Percentiles rank a stretch among this genome's conserved stretches.
These are phyloP conservation scores for Calephelis virginiensis DNA, from an alignment of 1,140 invertebrate species.

Conservation along the genomic window DNA sequence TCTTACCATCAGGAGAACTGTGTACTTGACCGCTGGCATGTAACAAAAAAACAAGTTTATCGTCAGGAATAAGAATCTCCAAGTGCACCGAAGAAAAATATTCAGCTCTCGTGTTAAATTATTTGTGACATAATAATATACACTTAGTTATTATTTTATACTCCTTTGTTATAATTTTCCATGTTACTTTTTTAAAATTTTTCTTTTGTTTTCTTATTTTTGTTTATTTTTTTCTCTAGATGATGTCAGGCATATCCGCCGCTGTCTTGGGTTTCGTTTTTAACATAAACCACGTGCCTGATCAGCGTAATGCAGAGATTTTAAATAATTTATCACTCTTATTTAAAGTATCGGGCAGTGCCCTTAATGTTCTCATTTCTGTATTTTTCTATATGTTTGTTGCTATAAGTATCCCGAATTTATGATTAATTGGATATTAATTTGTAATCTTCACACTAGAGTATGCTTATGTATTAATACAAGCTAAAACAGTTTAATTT, in stretches of 20 bases:
- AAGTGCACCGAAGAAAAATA: too few species aligned
- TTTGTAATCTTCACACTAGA: too few species aligned
- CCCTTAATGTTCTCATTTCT: slow-evolving; percentile 80
- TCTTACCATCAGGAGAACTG: too few species aligned
- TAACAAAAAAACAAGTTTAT: too few species aligned
- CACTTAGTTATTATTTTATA: slow-evolving; percentile 34
- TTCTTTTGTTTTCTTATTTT: slow-evolving; percentile 50
- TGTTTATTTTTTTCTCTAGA: slow-evolving; percentile 73
- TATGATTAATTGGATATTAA: too few species aligned
- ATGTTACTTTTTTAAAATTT: slow-evolving; percentile 29
- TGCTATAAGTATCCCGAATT: slow-evolving; percentile 21
- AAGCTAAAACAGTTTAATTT: too few species aligned
- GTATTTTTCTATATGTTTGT: slow-evolving; percentile 71
- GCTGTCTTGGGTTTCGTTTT: slow-evolving; percentile 80
- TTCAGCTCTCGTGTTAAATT: too few species aligned
- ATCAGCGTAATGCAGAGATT: slow-evolving; percentile 80
- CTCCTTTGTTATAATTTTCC: background rate
- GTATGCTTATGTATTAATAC: too few species aligned
- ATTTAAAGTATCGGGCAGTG: slow-evolving; percentile 81
- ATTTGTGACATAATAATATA: too few species aligned
- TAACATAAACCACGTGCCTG: slow-evolving; percentile 81
- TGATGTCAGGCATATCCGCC: slow-evolving; percentile 80
- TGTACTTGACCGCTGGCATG: too few species aligned
- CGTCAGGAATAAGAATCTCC: too few species aligned
- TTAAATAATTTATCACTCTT: slow-evolving; percentile 81